Evolutionary conservation across 1,140 invertebrate genomes (phyloP).

Genomic region (Micrasema minimum): DNA sequence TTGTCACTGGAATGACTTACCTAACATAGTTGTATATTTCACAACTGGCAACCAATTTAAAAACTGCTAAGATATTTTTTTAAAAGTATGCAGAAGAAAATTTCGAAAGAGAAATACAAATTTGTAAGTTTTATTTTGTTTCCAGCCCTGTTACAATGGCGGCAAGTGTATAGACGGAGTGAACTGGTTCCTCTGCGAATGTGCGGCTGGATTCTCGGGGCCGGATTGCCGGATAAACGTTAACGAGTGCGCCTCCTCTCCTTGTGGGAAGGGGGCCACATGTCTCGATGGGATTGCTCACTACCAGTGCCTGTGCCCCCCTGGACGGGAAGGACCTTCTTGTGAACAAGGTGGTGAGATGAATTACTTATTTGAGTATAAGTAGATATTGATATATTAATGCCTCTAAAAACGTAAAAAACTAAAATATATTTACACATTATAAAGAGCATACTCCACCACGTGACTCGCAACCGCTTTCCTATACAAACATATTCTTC

Average conservation of each 20-base stretch:
- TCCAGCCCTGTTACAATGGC: slow-evolving; percentile 78
- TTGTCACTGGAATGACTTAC: too few relatives aligned
- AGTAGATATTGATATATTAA: too few relatives aligned
- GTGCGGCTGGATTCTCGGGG: slow-evolving; percentile 82
- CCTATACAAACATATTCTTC: too few relatives aligned
- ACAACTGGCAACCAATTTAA: too few relatives aligned
- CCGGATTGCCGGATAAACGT: slow-evolving; percentile 80
- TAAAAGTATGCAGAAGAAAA: too few relatives aligned
- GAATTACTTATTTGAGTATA: too few relatives aligned
- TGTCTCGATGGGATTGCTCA: slow-evolving; percentile 82
- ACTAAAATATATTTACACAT: not conserved
- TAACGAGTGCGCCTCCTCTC: slow-evolving; percentile 82
- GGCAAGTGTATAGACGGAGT: slow-evolving; percentile 82
- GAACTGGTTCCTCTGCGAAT: slow-evolving; percentile 81
- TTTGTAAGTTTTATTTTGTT: too few relatives aligned
- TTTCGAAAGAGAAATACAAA: too few relatives aligned
- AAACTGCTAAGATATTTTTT: too few relatives aligned
- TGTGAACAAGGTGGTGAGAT: slow-evolving; percentile 70
- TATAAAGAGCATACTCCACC: too few relatives aligned
- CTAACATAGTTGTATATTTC: too few relatives aligned
- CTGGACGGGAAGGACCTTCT: slow-evolving; percentile 76
- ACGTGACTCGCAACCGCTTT: too few relatives aligned
- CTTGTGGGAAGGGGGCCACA: slow-evolving; percentile 86
- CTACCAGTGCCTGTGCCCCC: slow-evolving; percentile 84
- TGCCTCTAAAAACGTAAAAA: not conserved